Conservation (phyloP, 2,888 invertebrate species). For the Spilosoma lubricipeda region DNA sequence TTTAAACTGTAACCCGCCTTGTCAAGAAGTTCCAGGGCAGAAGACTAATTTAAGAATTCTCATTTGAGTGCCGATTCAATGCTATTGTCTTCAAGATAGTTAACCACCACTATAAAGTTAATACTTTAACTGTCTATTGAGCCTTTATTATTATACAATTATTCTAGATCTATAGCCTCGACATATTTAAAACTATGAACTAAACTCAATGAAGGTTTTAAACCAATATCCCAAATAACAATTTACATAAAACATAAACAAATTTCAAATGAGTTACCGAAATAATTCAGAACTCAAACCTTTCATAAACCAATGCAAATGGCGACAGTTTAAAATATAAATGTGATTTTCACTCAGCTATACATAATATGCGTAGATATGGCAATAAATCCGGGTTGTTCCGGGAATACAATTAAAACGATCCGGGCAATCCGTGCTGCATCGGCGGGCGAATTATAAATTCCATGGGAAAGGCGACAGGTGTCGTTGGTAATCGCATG, state of each 20-base stretch:
- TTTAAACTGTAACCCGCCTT: not conserved
- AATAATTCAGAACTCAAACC: slow-evolving; percentile 25
- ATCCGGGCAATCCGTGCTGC: slow-evolving; percentile 72
- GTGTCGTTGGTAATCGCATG: slow-evolving; percentile 80
- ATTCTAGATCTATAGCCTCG: not conserved
- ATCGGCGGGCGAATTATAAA: slow-evolving; percentile 75
- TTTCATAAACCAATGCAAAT: slow-evolving; percentile 51
- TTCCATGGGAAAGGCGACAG: slow-evolving; percentile 83
- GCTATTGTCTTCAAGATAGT: not conserved
- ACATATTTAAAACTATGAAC: not conserved
- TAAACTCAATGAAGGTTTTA: not conserved
- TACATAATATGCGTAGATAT: slow-evolving; percentile 48
- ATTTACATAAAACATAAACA: slow-evolving; percentile 6
- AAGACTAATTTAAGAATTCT: not conserved
- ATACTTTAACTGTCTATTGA: too few species aligned
- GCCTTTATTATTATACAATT: not conserved
- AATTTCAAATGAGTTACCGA: slow-evolving; percentile 6
- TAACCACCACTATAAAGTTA: not conserved
- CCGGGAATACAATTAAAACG: slow-evolving; percentile 81
- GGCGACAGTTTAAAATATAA: slow-evolving; percentile 46
- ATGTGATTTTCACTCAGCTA: slow-evolving; percentile 40
- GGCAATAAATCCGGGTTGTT: slow-evolving; percentile 76
- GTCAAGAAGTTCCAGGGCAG: not conserved
- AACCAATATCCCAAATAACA: not conserved
- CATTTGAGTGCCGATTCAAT: not conserved